phyloP scores from a whole-genome alignment of 2,797 vertebrate genomes.

The Notolepis coatsorum region DNA sequence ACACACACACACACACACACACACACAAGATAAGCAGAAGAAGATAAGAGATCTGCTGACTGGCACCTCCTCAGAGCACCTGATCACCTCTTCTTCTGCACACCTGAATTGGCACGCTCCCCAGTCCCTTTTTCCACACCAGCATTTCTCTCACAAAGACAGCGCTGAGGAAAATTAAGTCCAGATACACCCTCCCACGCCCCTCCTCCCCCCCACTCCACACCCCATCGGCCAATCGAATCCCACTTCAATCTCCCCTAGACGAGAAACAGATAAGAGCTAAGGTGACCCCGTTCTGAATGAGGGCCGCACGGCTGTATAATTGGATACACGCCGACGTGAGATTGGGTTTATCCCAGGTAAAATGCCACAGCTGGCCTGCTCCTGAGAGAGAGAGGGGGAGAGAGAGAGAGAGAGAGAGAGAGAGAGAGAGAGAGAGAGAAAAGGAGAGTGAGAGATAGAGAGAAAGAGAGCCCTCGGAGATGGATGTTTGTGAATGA shows the following conservation, averaged over 20 bases:
- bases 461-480: slow-evolving; percentile 7
- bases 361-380: slow-evolving; percentile 19
- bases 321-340: slow-evolving; percentile 66
- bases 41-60: slow-evolving; percentile 44
- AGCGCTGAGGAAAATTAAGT: slow-evolving; percentile 27
- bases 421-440: background rate
- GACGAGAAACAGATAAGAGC: slow-evolving; percentile 54
- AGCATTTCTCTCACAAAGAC: background rate
- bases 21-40: background rate
- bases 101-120: slow-evolving; percentile 1
- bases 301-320: slow-evolving; percentile 44
- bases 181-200: background rate
- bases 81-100: slow-evolving; percentile 13
- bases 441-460: too few species aligned
- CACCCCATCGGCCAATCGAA: slow-evolving; percentile 55
- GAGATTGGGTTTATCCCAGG: slow-evolving; percentile 69
- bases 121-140: background rate
- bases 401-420: too few species aligned
- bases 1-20: background rate
- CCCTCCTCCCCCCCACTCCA: background rate
- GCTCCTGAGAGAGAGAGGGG: background rate
- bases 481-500: slow-evolving; percentile 60
- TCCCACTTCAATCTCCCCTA: slow-evolving; percentile 38
- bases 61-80: slow-evolving; percentile 28
- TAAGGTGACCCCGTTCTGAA: slow-evolving; percentile 69